Evolutionary conservation across 2,797 vertebrate genomes (phyloP).

Genomic region (Mergus octosetaceus): DNA sequence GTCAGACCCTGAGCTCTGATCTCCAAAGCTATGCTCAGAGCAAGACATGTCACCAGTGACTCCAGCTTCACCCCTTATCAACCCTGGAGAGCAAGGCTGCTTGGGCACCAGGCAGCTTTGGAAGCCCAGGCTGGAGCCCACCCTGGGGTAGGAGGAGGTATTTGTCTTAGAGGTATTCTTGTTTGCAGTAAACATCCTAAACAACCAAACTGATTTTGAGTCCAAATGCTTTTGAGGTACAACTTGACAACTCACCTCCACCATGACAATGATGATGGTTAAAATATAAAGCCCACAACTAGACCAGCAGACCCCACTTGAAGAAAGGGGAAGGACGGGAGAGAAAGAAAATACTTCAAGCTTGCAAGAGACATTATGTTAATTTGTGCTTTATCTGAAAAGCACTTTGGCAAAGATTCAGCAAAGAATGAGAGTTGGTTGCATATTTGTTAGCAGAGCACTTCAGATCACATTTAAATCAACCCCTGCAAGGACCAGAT

Average conservation of each 20-base stretch:
- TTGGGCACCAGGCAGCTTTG: neutral
- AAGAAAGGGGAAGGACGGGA: neutral
- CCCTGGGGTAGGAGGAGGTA: accelerated
- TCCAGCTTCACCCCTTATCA: neutral
- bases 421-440: neutral
- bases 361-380: neutral
- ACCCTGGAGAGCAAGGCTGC: neutral
- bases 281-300: neutral
- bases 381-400: constrained; percentile 27
- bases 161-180: neutral
- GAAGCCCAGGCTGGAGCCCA: neutral
- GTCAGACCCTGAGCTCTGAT: neutral
- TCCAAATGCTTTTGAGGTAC: neutral
- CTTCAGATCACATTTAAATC: neutral
- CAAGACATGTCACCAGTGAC: neutral
- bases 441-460: neutral
- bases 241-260: neutral
- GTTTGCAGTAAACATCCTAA: neutral
- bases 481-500: neutral
- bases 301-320: neutral
- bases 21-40: neutral
- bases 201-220: neutral
- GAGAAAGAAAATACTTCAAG: neutral
- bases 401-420: neutral
- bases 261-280: neutral